Base-by-base conservation (phyloP, 2,888 invertebrate species). In the Drosophila quinaria region DNA sequence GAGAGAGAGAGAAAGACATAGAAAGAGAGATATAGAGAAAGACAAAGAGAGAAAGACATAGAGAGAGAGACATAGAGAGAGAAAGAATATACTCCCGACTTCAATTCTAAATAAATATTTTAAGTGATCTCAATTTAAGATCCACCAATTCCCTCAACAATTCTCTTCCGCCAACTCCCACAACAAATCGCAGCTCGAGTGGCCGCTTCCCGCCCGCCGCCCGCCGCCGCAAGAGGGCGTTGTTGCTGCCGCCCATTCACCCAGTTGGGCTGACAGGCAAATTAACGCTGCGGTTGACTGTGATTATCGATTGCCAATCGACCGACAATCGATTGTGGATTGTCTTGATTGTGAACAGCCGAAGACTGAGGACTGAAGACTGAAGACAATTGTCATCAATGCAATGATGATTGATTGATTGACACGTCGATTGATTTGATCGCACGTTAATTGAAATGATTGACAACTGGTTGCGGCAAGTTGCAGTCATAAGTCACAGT, bases 371-470 rank as follows among this genome's bases (percentile, higher is more conserved):
- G 17, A 55, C 6, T 22, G 44, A 9, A 15, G 17, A 44, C 55
- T 65, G n/a, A n/a, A 58, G 47, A n/a, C 46, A 46, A 69, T 71
- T 67, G 62, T 55, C 62, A 63, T 25, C 22, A 35, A 29, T 29
- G 69, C 52, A 6, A 11, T 65, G 90, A 85, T 82, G 78, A 78
- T 37, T 37, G 37, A 37, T 37, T 85, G 86, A 89, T 88, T 85
- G 90, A 87, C 86, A 71, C 65, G 76, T 61, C 88, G 90, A 85
- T 89, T 82, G 83, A 81, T 86, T 80, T 70, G 90, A 89, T 87
- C 79, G 88, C 88, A 82, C 82, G 75, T 87, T 82, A 85, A 87
- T 87, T 85, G 88, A 79, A 85, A 77, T 87, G 88, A 87, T 89
- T 88, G 89, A 86, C 85, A 69, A 25, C 25, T 25, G 66, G 69